Evolutionary conservation across 2,113 vertebrate species (phyloP), one percentile per base, ranked within the genome.

Genomic region (Elephas maximus): DNA sequence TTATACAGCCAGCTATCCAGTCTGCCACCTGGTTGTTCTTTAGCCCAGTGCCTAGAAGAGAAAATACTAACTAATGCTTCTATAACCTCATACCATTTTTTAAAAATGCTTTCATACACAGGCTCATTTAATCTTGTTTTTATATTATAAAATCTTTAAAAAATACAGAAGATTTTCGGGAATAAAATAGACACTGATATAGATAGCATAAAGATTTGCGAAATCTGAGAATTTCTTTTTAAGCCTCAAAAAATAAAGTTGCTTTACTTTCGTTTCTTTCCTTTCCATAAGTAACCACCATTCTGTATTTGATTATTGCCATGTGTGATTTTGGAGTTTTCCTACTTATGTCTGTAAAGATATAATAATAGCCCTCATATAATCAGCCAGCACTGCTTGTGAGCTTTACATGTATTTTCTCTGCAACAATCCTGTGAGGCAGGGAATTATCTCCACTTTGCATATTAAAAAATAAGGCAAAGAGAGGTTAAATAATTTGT

Each of bases 21-120:
- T 96, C 23, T 24, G 44, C 81, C 81, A 86, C 7, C 24, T 57
- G 45, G 33, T 85, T 90, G 44, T 92, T 91, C 33, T 30, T 93
- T 73, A 67, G 48, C 45, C 21, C 5, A 30, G 1, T 85, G 33
- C 79, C 91, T 79, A 33, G 30, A 83, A 65, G 51, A 60, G 28
- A 83, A 88, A 57, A 91, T 63, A 82, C 80, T 45, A 48, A 5
- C 24, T 53, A 69, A 45, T 78, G 11, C 26, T 79, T 94, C 37
- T 79, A 1, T 93, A 77, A 12, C 51, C 73, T 4, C 44, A 10
- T 65, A 33, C 24, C 8, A 62, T 91, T 91, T 88, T 62, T 69
- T 33, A 65, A 6, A 60, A 85, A 80, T 69, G 6, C 8, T 63
- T 71, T 88, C 60, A 84, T 33, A 8, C 44, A 37, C 18, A 79